Evolutionary conservation across 2,888 invertebrate species (phyloP).

Genomic region (Drosophila tanythrix): DNA sequence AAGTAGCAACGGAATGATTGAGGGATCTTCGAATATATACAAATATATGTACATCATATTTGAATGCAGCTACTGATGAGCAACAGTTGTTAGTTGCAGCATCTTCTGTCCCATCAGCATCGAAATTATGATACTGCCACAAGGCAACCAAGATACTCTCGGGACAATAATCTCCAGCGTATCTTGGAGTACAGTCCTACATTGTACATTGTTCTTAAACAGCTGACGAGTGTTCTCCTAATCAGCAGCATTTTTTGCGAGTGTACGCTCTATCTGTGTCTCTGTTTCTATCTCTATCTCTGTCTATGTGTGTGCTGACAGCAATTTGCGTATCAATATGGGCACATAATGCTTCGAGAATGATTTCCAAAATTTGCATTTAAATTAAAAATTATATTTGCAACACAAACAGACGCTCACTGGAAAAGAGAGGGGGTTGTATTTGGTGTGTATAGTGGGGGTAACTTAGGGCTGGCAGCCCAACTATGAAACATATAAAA

Average conservation of each 20-base stretch:
- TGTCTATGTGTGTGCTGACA: constrained; percentile 67
- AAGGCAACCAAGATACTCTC: not conserved
- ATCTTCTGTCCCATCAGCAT: not conserved
- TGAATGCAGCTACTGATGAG: not conserved
- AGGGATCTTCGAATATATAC: not conserved
- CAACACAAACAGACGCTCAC: constrained; percentile 72
- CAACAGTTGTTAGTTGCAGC: not conserved
- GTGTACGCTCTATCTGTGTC: not conserved
- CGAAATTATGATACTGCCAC: not conserved
- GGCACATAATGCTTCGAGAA: constrained; percentile 81
- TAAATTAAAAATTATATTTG: constrained; percentile 81
- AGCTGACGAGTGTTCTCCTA: not conserved
- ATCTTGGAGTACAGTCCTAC: not conserved
- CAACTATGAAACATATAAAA: constrained; percentile 6
- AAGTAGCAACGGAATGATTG: not conserved
- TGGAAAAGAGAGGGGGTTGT: not conserved
- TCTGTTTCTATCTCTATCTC: constrained; percentile 18
- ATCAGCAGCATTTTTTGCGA: not conserved
- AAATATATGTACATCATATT: not conserved
- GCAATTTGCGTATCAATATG: constrained; percentile 81
- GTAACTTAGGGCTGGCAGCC: constrained; percentile 16
- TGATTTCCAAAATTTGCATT: constrained; percentile 81
- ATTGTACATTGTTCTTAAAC: not conserved
- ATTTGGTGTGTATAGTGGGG: not conserved
- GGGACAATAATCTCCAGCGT: not conserved